Evolutionary conservation across 2,888 invertebrate genomes (phyloP).

Genomic region (Oscheius sp.): DNA sequence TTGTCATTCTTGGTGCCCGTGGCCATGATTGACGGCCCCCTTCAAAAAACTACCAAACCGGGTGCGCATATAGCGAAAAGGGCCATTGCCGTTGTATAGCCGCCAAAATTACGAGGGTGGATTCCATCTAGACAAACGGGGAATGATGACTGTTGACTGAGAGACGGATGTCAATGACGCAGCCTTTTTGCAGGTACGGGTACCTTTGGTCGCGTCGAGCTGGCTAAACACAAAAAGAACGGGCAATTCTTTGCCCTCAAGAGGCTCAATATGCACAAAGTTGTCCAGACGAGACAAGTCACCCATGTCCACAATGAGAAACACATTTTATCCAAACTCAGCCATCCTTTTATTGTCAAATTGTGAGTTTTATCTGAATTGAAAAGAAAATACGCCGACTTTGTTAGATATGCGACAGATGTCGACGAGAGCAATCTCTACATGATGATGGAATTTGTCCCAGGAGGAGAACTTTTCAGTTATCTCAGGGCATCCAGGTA

Average conservation of each 20-base stretch:
- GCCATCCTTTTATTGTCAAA: constrained; percentile 95
- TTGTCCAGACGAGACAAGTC: constrained; percentile 91
- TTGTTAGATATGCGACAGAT: constrained; percentile 90
- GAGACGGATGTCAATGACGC: background rate
- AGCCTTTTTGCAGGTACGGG: constrained; percentile 80
- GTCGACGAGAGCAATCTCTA: constrained; percentile 91
- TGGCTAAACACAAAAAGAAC: constrained; percentile 78
- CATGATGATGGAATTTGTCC: constrained; percentile 96
- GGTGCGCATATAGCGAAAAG: background rate
- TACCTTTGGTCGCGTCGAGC: constrained; percentile 93
- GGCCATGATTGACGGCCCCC: too few species aligned
- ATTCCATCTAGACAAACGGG: too few species aligned
- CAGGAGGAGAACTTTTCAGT: constrained; percentile 91
- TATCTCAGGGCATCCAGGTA: constrained; percentile 57
- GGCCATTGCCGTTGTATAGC: constrained; percentile 2
- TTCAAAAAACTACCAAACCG: too few species aligned
- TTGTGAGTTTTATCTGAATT: constrained; percentile 80
- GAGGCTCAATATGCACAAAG: constrained; percentile 86
- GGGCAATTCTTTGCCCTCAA: constrained; percentile 91
- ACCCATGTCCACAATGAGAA: constrained; percentile 98
- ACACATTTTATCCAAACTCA: constrained; percentile 84
- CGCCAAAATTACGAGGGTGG: too few species aligned
- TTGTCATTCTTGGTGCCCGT: too few species aligned
- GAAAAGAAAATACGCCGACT: constrained; percentile 53
- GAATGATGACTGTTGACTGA: background rate